Evolutionary conservation across 2,888 invertebrate genomes (phyloP).

Genomic region (Cataglyphis rosenhaueri): DNA sequence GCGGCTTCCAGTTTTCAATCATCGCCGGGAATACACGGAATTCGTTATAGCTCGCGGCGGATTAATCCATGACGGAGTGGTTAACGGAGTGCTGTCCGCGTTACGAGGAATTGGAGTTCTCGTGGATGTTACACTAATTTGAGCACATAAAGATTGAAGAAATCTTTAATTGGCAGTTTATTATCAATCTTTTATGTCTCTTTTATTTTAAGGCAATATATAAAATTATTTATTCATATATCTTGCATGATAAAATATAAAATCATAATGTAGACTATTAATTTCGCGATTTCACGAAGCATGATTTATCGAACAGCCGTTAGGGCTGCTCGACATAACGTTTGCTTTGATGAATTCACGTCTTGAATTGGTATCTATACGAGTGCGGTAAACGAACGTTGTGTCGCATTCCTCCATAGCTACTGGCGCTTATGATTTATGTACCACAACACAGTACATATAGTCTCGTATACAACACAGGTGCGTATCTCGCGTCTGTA

Average conservation of each 20-base stretch:
- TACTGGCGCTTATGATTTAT: slow-evolving; percentile 77
- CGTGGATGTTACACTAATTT: neutral
- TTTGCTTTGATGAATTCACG: slow-evolving; percentile 13
- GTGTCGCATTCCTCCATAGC: slow-evolving; percentile 73
- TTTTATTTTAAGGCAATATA: too few relatives aligned
- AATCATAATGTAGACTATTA: slow-evolving; percentile 9
- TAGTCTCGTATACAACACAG: slow-evolving; percentile 28
- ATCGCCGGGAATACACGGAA: slow-evolving; percentile 46
- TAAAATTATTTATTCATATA: neutral
- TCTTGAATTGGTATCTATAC: slow-evolving; percentile 35
- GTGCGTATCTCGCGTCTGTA: slow-evolving; percentile 20
- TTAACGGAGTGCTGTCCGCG: slow-evolving; percentile 28
- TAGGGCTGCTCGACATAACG: slow-evolving; percentile 33
- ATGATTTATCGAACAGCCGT: slow-evolving; percentile 41
- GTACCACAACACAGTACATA: slow-evolving; percentile 60
- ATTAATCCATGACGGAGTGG: slow-evolving; percentile 51
- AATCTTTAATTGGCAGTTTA: slow-evolving; percentile 3
- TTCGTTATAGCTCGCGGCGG: slow-evolving; percentile 47
- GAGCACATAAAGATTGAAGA: neutral
- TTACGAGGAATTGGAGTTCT: neutral
- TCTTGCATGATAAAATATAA: neutral
- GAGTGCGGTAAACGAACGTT: slow-evolving; percentile 68
- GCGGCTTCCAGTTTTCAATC: slow-evolving; percentile 52
- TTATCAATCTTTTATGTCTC: neutral
- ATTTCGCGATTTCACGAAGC: slow-evolving; percentile 34